Base-by-base conservation (phyloP, 2,888 invertebrate genomes). In the Uloborus plumipes region DNA sequence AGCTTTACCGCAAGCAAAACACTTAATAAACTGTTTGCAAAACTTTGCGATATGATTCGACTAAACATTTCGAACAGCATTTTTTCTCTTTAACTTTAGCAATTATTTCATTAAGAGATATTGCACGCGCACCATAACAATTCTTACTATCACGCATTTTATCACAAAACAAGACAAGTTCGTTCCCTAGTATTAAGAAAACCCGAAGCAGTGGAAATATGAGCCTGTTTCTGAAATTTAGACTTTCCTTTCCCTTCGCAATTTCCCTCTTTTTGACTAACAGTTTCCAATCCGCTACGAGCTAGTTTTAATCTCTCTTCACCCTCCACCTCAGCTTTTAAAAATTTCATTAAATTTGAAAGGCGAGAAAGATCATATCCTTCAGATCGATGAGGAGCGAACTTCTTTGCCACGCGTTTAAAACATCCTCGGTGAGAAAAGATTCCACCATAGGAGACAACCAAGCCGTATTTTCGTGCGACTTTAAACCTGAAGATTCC, bases 21-120 rank as follows among this genome's bases (percentile, higher is more conserved):
- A n/a, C n/a, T n/a, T n/a, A n/a, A n/a, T n/a, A n/a, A n/a, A n/a
- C n/a, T n/a, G n/a, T n/a, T n/a, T n/a, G n/a, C n/a, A n/a, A n/a
- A n/a, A n/a, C n/a, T n/a, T n/a, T n/a, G n/a, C n/a, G n/a, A n/a
- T n/a, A 2, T n/a, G 39, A 15, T 6, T 31, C n/a, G 2, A 39
- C 31, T n/a, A 69, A 16, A 53, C 55, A 69, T 53, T 69, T 69
- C 11, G 51, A 15, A 18, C 50, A 67, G 26, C 67, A 50, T 50
- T 18, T 67, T 49, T 50, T 67, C 67, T 67, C 51, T 49, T 13
- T 49, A 9, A 67, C 51, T 51, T 67, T 67, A 15, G 22, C 7
- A 49, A 49, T 31, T 16, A 11, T 62, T 20, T 20, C 62, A 62
- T 62, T 18, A 62, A 62, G 31, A 11, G 22, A 20, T 22, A 62